Evolutionary conservation across 35 echinoderm and acorn worm species (phyloP).

Genomic region (Strongylocentrotus purpuratus): DNA sequence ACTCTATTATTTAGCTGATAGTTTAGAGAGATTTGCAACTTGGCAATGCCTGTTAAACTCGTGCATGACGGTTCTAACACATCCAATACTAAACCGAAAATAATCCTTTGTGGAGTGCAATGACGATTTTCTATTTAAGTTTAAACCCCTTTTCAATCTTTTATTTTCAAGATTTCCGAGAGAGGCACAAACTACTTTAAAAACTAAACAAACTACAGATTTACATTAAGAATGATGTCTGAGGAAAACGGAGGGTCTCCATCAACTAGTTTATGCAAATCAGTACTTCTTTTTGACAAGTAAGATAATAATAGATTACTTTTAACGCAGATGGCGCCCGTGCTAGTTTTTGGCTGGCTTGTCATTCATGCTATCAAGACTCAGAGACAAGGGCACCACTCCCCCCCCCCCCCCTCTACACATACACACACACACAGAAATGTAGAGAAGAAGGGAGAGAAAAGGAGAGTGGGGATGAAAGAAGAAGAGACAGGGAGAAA

Average conservation of each 20-base stretch:
- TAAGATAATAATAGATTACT: not conserved
- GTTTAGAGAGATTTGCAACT: not conserved
- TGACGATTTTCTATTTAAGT: not conserved
- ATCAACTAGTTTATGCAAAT: not conserved
- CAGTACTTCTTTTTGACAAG: not conserved
- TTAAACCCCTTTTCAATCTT: not conserved
- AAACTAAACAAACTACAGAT: no score
- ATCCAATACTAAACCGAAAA: no score
- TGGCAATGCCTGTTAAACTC: not conserved
- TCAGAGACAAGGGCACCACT: not conserved
- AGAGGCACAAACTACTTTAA: not conserved
- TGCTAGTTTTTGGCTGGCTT: not conserved
- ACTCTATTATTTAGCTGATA: not conserved
- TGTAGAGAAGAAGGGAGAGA: not conserved
- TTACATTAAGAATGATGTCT: no score
- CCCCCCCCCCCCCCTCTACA: not conserved
- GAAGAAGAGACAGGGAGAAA: not conserved
- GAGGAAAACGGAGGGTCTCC: not conserved
- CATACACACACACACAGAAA: not conserved
- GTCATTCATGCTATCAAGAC: not conserved
- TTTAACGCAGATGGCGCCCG: not conserved
- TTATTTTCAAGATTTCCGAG: not conserved
- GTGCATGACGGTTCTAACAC: not conserved
- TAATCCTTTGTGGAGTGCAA: not conserved
- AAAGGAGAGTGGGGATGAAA: not conserved